Evolutionary conservation across 2,888 invertebrate genomes (phyloP).

Genomic region (Luperina nickerlii): DNA sequence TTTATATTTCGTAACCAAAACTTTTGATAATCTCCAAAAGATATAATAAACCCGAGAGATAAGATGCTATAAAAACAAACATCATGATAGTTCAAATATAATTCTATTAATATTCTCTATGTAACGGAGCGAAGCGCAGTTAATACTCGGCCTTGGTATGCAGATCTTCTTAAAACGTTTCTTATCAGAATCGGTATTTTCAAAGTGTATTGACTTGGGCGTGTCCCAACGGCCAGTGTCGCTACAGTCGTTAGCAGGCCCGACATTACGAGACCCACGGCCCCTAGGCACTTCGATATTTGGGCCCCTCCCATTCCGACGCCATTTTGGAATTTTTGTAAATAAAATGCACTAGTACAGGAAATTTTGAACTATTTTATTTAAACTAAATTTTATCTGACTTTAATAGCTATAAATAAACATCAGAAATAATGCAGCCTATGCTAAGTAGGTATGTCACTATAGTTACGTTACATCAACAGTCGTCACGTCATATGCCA

Average conservation of each 20-base stretch:
- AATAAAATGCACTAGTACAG: too few species aligned
- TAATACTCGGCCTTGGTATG: constrained; percentile 29
- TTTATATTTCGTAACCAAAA: constrained; percentile 65
- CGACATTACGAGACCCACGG: too few species aligned
- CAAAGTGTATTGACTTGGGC: constrained; percentile 50
- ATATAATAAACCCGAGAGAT: constrained; percentile 60
- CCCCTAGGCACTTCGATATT: too few species aligned
- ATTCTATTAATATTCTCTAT: constrained; percentile 60
- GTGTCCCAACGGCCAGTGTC: constrained; percentile 39
- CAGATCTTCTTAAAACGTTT: constrained; percentile 46
- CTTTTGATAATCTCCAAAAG: constrained; percentile 64
- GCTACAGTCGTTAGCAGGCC: constrained; percentile 5
- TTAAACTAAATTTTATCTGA: too few species aligned
- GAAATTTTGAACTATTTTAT: too few species aligned
- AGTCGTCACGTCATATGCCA: too few species aligned
- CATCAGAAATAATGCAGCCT: too few species aligned
- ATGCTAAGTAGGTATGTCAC: too few species aligned
- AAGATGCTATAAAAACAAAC: constrained; percentile 59
- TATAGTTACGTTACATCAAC: too few species aligned
- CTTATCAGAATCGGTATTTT: constrained; percentile 54
- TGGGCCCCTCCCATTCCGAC: too few species aligned
- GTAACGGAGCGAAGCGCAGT: constrained; percentile 12
- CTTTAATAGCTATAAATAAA: too few species aligned
- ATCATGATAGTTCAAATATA: constrained; percentile 56
- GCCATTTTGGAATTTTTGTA: too few species aligned